These are phyloP conservation scores for Prionailurus viverrinus DNA, from an alignment of 2,113 vertebrate genomes.

Conservation along the genomic window DNA sequence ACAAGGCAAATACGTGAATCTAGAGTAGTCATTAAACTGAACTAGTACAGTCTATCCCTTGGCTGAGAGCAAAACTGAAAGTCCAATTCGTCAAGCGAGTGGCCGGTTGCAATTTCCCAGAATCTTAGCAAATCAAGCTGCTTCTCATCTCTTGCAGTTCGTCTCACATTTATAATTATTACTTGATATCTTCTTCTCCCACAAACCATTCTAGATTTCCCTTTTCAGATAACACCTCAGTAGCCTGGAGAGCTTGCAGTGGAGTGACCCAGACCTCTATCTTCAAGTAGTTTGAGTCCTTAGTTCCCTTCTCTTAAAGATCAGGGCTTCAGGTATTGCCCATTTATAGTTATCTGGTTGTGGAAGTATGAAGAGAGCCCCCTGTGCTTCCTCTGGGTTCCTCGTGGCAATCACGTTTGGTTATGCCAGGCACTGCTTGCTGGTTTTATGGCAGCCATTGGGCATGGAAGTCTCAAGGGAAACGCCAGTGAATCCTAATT, in stretches of 20 bases:
- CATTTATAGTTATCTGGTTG: background rate
- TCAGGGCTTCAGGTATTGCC: background rate
- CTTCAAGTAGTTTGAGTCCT: background rate
- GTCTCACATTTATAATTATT: background rate
- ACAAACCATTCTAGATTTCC: background rate
- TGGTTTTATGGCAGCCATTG: background rate
- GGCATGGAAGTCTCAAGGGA: background rate
- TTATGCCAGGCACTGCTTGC: background rate
- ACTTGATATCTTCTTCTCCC: background rate
- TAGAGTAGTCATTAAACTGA: background rate
- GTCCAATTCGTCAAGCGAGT: background rate
- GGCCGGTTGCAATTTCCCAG: background rate
- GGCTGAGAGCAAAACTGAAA: background rate
- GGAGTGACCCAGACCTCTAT: background rate
- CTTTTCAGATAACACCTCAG: background rate
- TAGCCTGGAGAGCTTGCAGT: background rate
- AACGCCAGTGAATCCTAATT: background rate
- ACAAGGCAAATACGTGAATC: background rate
- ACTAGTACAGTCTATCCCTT: background rate
- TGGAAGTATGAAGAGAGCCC: background rate
- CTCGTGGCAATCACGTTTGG: background rate
- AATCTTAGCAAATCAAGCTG: background rate
- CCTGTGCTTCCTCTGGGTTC: background rate
- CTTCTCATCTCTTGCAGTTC: background rate
- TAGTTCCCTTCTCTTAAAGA: background rate